phyloP scores from a whole-genome alignment of 2,888 invertebrate species.

The Cryptocephalus moraei region DNA sequence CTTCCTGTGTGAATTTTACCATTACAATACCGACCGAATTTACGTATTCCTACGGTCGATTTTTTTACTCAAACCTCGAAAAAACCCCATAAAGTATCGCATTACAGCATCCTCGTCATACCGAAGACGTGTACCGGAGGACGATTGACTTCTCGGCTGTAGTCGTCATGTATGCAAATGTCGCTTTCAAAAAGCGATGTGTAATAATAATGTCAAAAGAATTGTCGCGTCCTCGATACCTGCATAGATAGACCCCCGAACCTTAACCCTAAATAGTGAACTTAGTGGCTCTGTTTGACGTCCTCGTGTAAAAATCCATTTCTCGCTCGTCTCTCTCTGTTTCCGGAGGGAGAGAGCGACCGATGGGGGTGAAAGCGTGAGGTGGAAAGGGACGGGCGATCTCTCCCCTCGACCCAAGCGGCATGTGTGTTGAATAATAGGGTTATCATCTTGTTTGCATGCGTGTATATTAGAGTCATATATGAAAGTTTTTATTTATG shows the following conservation, averaged over 20 bases:
- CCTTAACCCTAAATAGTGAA: slow-evolving; percentile 18
- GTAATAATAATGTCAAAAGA: slow-evolving; percentile 27
- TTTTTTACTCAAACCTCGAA: background rate
- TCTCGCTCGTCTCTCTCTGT: background rate
- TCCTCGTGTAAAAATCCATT: slow-evolving; percentile 7
- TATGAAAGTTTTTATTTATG: slow-evolving; percentile 30
- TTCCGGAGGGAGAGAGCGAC: background rate
- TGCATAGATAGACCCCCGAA: slow-evolving; percentile 2
- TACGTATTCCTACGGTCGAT: background rate
- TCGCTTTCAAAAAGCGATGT: slow-evolving; percentile 25
- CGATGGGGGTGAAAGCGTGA: background rate
- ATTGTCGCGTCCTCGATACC: slow-evolving; percentile 17
- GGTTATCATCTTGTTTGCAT: slow-evolving; percentile 30
- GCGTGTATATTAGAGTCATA: slow-evolving; percentile 27
- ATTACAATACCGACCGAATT: no score
- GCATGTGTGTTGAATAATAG: slow-evolving; percentile 18
- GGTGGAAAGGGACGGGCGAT: slow-evolving; percentile 1
- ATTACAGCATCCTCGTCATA: background rate
- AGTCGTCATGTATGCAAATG: background rate
- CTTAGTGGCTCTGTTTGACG: slow-evolving; percentile 17
- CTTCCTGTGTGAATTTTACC: no score
- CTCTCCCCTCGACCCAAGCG: slow-evolving; percentile 23
- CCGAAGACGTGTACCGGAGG: background rate
- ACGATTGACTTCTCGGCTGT: background rate
- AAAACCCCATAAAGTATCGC: background rate